Percentiles rank a stretch among this genome's conserved stretches.
These are phyloP conservation scores for Oophaga pumilio DNA, from an alignment of 2,113 vertebrate genomes.

Conservation along the genomic window DNA sequence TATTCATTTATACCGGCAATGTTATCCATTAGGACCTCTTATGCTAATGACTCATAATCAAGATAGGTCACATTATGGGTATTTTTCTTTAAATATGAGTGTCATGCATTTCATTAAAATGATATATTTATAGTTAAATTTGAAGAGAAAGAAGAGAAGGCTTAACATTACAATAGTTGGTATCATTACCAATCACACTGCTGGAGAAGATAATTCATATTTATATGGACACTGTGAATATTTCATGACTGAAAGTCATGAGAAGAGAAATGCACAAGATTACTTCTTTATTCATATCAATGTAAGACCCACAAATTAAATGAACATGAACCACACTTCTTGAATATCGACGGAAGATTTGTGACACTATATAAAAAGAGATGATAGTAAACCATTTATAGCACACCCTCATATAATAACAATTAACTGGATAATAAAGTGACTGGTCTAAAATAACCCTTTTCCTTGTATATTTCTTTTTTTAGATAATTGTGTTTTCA, in stretches of 20 bases:
- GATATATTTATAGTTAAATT: constrained; percentile 1
- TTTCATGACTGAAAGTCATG: constrained; percentile 57
- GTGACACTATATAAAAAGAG: neutral
- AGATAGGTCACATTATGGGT: neutral
- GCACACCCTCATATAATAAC: neutral
- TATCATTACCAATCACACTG: constrained; percentile 61
- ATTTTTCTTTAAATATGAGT: constrained; percentile 10
- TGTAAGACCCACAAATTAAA: neutral
- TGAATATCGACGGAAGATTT: neutral
- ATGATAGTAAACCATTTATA: neutral
- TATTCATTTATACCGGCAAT: neutral
- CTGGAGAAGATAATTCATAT: constrained; percentile 65
- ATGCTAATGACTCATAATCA: neutral
- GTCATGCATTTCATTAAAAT: neutral
- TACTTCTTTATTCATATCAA: neutral
- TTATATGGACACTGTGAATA: constrained; percentile 50
- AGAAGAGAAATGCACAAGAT: neutral
- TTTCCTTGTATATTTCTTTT: neutral
- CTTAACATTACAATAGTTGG: constrained; percentile 54
- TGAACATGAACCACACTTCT: neutral
- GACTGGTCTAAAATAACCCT: neutral
- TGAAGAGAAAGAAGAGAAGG: constrained; percentile 36
- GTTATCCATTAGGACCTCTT: neutral
- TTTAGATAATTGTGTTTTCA: neutral
- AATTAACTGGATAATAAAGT: neutral